phyloP scores from a whole-genome alignment of 2,797 vertebrate genomes.

The Xerus rutilus region DNA sequence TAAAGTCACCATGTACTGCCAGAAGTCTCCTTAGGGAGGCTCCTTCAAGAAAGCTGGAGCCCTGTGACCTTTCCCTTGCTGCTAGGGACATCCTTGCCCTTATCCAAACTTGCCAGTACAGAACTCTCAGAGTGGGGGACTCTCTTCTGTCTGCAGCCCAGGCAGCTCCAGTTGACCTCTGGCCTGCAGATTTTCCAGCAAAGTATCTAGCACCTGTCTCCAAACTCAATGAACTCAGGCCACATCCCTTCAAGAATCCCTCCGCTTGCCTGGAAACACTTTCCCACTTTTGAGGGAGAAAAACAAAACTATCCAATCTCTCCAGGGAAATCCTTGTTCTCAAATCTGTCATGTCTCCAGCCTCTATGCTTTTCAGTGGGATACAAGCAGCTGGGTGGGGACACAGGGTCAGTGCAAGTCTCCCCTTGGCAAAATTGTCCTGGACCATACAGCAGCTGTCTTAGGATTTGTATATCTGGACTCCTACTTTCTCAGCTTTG shows the following conservation, averaged over 20 bases:
- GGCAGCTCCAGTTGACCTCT: neutral
- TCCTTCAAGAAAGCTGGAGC: neutral
- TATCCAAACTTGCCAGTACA: neutral
- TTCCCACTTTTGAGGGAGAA: neutral
- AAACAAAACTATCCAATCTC: neutral
- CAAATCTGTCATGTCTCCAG: neutral
- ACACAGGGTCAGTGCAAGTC: accelerated
- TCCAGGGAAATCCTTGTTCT: neutral
- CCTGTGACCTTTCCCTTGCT: neutral
- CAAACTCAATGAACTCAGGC: neutral
- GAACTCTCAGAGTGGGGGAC: neutral
- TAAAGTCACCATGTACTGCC: neutral
- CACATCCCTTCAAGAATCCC: neutral
- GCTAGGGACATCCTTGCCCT: neutral
- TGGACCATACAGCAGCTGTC: neutral
- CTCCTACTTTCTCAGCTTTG: neutral
- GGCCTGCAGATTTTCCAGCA: neutral
- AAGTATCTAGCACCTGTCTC: neutral
- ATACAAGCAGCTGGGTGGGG: neutral
- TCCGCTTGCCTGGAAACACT: neutral
- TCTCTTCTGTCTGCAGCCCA: neutral
- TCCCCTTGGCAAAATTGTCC: neutral
- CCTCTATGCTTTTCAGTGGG: neutral
- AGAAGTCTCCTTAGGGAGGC: neutral
- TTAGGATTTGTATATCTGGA: neutral